A percentile compares a stretch with the other conserved stretches of the same genome.
Evolutionary conservation across 2,113 vertebrate species (phyloP).

Genomic region (Oostethus manadensis): DNA sequence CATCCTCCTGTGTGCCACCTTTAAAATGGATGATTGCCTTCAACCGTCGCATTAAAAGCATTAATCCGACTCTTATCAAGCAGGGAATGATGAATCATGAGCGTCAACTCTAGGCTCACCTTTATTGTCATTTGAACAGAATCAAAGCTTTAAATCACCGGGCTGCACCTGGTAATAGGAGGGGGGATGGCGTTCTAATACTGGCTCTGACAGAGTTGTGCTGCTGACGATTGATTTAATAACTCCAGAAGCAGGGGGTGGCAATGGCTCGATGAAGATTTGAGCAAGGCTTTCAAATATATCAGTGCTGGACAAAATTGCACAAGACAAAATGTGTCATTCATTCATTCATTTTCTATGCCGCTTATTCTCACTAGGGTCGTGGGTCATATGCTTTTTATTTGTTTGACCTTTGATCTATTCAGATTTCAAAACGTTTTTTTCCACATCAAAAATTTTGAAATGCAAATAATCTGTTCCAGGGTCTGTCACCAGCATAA

Average conservation of each 20-base stretch:
- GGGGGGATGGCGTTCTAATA: conserved; percentile 57
- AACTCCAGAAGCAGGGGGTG: conserved; percentile 59
- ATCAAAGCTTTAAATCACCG: conserved; percentile 77
- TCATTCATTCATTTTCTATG: no score
- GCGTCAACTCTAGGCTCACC: conserved; percentile 70
- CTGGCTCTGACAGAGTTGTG: conserved; percentile 56
- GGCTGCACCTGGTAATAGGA: conserved; percentile 69
- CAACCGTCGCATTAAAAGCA: conserved; percentile 70
- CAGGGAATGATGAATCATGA: conserved; percentile 73
- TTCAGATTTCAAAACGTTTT: no score
- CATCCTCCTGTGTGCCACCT: conserved; percentile 61
- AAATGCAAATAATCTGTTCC: no score
- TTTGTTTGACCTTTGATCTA: no score
- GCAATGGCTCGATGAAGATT: conserved; percentile 63
- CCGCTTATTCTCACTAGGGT: no score
- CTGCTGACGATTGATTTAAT: conserved; percentile 67
- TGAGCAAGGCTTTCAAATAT: conserved; percentile 57
- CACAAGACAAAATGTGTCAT: conserved; percentile 46
- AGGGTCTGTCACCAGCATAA: no score
- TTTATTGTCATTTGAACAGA: conserved; percentile 76
- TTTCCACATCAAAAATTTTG: no score
- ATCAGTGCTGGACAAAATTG: conserved; percentile 51
- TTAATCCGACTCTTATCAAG: conserved; percentile 75
- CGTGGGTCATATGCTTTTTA: neutral
- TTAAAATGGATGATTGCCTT: conserved; percentile 74